Conservation (phyloP, 2,888 invertebrate species). For the Pseudococcus viburni region DNA sequence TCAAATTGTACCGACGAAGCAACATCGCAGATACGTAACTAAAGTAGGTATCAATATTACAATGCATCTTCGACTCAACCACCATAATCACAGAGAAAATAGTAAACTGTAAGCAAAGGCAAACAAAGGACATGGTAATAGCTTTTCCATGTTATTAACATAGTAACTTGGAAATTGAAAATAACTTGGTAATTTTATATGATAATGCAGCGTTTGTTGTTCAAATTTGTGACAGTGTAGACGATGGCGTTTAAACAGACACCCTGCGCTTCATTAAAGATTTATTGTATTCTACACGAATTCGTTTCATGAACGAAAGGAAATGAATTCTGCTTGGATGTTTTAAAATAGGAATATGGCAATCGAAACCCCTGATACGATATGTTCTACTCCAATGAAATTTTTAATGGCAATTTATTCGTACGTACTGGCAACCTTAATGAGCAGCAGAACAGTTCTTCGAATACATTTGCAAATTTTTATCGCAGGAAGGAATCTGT, state of each 20-base stretch:
- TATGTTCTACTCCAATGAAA: background rate
- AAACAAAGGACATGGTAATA: conserved; percentile 63
- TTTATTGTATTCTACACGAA: conserved; percentile 62
- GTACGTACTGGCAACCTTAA: background rate
- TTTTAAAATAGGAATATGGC: background rate
- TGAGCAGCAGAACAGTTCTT: background rate
- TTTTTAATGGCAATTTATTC: background rate
- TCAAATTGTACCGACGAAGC: background rate
- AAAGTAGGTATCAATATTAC: background rate
- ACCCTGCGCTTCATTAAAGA: conserved; percentile 65
- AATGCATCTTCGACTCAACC: background rate
- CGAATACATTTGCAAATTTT: background rate
- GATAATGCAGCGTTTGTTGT: conserved; percentile 66
- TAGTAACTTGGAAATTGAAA: conserved; percentile 63
- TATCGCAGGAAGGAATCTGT: background rate
- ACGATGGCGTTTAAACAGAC: conserved; percentile 65
- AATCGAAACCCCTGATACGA: background rate
- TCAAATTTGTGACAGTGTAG: conserved; percentile 63
- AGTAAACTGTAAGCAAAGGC: background rate
- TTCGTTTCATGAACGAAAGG: conserved; percentile 39
- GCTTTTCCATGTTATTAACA: conserved; percentile 66
- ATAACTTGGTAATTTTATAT: conserved; percentile 66
- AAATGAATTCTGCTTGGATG: background rate
- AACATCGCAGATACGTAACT: background rate
- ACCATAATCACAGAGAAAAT: background rate